Evolutionary conservation across 2,113 vertebrate species (phyloP).

Genomic region (Melanerpes aurifrons): DNA sequence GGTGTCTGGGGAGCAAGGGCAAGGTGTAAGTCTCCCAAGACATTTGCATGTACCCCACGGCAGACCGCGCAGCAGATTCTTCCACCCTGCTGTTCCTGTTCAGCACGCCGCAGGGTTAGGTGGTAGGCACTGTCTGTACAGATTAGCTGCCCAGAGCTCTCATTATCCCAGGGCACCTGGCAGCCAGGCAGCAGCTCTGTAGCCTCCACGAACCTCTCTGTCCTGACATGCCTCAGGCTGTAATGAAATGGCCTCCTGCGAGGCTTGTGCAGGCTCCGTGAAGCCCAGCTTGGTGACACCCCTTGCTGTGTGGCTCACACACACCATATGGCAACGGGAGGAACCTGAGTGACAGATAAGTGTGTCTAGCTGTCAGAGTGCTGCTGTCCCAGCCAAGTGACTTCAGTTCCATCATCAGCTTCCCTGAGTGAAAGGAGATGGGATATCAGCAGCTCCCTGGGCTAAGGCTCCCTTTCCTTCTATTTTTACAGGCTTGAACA

Average conservation of each 20-base stretch:
- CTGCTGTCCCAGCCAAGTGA: not conserved
- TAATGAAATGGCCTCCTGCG: not conserved
- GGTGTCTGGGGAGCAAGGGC: not conserved
- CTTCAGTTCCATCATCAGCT: not conserved
- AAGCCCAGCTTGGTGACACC: not conserved
- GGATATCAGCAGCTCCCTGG: not conserved
- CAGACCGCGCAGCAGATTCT: not conserved
- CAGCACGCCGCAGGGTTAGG: not conserved
- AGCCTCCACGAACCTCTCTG: not conserved
- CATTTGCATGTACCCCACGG: not conserved
- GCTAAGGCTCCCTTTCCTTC: not conserved
- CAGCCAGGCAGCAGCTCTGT: not conserved
- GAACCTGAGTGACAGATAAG: not conserved
- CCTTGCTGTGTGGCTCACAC: not conserved
- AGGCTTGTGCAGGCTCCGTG: not conserved
- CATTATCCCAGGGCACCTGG: rapidly evolving
- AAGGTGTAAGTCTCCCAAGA: not conserved
- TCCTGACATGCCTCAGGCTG: not conserved
- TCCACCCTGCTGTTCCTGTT: not conserved
- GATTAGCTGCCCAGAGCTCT: not conserved
- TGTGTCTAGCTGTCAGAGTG: not conserved
- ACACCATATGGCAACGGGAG: not conserved
- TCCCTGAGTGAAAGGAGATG: not conserved
- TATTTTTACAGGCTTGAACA: not conserved
- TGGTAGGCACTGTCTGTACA: not conserved